A percentile compares a stretch with the other conserved stretches of the same genome.
Evolutionary conservation across 2,797 vertebrate genomes (phyloP).

Genomic region (Psittacula echo): DNA sequence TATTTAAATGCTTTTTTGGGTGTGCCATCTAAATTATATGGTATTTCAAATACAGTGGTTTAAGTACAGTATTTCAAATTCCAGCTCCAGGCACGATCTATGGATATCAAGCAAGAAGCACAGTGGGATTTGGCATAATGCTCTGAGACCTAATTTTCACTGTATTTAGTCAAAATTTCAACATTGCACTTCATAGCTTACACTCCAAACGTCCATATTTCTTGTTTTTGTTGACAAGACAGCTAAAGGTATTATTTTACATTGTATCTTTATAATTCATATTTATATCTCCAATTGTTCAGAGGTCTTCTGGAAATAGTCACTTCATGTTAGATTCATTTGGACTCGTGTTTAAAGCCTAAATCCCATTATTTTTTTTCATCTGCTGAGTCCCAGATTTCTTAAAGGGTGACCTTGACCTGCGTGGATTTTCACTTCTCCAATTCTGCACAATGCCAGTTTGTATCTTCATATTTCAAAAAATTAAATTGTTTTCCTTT

Average conservation of each 20-base stretch:
- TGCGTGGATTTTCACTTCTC: not conserved
- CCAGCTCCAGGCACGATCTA: not conserved
- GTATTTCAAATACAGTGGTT: not conserved
- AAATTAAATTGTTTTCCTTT: not conserved
- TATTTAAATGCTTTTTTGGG: not conserved
- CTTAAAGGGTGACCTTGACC: not conserved
- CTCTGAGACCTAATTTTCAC: not conserved
- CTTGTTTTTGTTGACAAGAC: not conserved
- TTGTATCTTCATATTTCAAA: not conserved
- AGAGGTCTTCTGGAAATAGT: not conserved
- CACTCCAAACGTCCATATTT: not conserved
- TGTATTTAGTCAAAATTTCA: not conserved
- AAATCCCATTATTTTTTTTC: not conserved
- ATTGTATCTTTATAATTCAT: not conserved
- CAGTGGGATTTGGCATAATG: not conserved
- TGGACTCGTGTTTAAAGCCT: not conserved
- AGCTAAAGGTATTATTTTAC: not conserved
- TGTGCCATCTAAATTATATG: not conserved
- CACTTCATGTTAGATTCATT: not conserved
- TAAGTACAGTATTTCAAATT: not conserved
- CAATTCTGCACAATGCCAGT: not conserved
- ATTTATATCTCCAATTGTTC: not conserved
- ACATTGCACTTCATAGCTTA: not conserved
- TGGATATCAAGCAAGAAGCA: not conserved
- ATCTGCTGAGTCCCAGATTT: not conserved